phyloP scores from a whole-genome alignment of 2,113 vertebrate genomes.

The Mirounga angustirostris region DNA sequence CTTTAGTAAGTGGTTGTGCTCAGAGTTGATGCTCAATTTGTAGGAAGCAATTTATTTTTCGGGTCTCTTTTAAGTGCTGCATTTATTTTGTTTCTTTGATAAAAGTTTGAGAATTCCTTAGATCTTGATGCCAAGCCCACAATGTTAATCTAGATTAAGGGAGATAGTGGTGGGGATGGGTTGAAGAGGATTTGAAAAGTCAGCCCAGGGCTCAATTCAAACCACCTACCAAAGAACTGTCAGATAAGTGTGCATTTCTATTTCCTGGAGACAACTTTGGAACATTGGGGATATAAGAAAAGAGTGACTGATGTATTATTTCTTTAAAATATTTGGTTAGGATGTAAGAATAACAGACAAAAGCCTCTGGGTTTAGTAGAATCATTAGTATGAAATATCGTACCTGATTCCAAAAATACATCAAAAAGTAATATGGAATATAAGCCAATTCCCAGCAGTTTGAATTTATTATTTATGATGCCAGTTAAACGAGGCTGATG shows the following conservation, averaged over 20 bases:
- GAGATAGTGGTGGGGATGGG: not conserved
- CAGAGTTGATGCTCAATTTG: conserved; percentile 40
- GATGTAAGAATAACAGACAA: conserved; percentile 66
- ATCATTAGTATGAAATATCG: conserved; percentile 74
- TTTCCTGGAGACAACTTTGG: conserved; percentile 11
- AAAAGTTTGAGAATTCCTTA: conserved; percentile 58
- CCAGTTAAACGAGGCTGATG: conserved; percentile 82
- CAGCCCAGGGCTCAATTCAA: not conserved
- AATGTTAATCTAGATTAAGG: not conserved
- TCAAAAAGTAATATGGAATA: conserved; percentile 60
- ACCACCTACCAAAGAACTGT: conserved; percentile 9
- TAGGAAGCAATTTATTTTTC: conserved; percentile 67
- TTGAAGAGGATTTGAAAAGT: not conserved
- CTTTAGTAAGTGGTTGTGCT: conserved; percentile 31
- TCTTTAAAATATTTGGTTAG: conserved; percentile 59
- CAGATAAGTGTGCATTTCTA: conserved; percentile 27
- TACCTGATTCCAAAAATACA: conserved; percentile 72
- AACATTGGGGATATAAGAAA: not conserved
- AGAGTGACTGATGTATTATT: conserved; percentile 5
- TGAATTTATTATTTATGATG: conserved; percentile 83
- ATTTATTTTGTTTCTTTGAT: conserved; percentile 44
- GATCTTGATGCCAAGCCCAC: not conserved
- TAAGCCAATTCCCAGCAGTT: conserved; percentile 80
- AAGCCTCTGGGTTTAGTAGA: conserved; percentile 64
- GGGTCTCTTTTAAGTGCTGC: conserved; percentile 40